phyloP scores from a whole-genome alignment of 1,140 invertebrate genomes.

The Rhopalosiphum maidis region DNA sequence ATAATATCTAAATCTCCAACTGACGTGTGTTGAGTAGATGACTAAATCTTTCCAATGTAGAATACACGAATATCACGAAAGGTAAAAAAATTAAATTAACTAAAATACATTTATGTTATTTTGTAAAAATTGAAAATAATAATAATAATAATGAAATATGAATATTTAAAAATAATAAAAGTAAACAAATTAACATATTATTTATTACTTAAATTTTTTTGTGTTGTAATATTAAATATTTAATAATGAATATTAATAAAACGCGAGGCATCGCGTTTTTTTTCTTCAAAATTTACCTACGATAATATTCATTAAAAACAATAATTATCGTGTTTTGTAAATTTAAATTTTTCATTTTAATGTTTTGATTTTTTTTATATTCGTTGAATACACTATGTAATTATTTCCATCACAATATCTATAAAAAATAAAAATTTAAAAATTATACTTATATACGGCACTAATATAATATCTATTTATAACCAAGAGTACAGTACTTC shows the following conservation, averaged over 20 bases:
- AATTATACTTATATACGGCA: neutral
- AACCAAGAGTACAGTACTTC: neutral
- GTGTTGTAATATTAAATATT: neutral
- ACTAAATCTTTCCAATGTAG: neutral
- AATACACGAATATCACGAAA: neutral
- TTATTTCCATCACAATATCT: neutral
- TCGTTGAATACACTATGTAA: neutral
- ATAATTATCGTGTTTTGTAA: neutral
- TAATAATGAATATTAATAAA: neutral
- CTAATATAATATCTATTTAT: neutral
- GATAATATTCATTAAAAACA: neutral
- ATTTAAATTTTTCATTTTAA: neutral
- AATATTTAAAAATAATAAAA: neutral
- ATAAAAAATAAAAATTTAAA: neutral
- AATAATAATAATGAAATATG: neutral
- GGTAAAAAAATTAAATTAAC: neutral
- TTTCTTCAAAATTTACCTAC: neutral
- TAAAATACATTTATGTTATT: neutral
- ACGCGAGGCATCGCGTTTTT: neutral
- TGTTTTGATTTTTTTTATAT: neutral
- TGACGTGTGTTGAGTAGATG: neutral
- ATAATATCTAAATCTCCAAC: conserved; percentile 1
- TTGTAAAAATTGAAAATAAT: neutral
- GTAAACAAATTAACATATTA: neutral
- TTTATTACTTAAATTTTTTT: neutral